Conservation (phyloP, 2,888 invertebrate species). For the Pardosa pseudoannulata region DNA sequence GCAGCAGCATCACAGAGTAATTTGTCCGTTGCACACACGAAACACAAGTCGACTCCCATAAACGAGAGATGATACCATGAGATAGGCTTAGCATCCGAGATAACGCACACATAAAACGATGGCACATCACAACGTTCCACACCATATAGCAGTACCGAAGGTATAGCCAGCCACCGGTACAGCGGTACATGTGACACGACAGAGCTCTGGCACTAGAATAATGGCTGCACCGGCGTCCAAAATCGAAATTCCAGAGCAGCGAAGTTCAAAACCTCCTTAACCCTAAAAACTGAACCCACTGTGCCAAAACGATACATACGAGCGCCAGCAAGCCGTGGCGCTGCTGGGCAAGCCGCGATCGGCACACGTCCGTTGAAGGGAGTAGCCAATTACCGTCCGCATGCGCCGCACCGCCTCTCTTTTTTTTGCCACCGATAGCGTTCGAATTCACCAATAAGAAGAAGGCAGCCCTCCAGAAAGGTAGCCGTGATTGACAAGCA, state of each 20-base stretch:
- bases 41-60: slow-evolving; percentile 30
- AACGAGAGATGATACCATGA: slow-evolving; percentile 42
- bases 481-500: slow-evolving; percentile 54
- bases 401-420: slow-evolving; percentile 49
- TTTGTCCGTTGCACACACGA: slow-evolving; percentile 34
- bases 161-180: slow-evolving; percentile 36
- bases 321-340: slow-evolving; percentile 48
- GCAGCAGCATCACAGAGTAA: slow-evolving; percentile 14
- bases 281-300: slow-evolving; percentile 66
- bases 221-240: slow-evolving; percentile 48
- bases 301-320: slow-evolving; percentile 53
- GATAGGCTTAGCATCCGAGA: slow-evolving; percentile 70
- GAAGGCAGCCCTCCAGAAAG: slow-evolving; percentile 25
- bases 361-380: slow-evolving; percentile 65
- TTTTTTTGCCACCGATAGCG: slow-evolving; percentile 26
- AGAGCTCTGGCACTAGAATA: slow-evolving; percentile 31
- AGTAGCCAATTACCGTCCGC: slow-evolving; percentile 70
- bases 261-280: slow-evolving; percentile 66
- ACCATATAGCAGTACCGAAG: slow-evolving; percentile 1
- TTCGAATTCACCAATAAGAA: slow-evolving; percentile 66
- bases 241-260: slow-evolving; percentile 62
- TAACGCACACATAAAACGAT: slow-evolving; percentile 23
- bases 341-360: slow-evolving; percentile 36
- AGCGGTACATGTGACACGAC: slow-evolving; percentile 52
- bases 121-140: slow-evolving; percentile 36